Evolutionary conservation across 2,797 vertebrate species (phyloP).

Genomic region (Valencia hispanica): DNA sequence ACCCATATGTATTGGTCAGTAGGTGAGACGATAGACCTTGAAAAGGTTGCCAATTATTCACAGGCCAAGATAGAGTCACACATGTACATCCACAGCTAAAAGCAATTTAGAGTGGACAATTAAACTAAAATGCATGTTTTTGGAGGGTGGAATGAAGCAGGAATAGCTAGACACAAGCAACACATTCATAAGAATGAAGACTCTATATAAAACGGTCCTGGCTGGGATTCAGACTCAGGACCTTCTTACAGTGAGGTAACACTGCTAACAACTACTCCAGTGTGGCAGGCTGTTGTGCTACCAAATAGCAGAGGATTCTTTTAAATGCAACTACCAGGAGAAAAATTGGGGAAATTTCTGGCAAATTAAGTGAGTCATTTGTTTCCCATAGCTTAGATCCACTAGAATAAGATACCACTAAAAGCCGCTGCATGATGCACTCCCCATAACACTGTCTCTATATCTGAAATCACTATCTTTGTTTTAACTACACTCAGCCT

Average conservation of each 20-base stretch:
- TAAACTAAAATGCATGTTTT: background rate
- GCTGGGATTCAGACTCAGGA: background rate
- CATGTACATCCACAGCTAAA: background rate
- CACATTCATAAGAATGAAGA: background rate
- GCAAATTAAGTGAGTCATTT: conserved; percentile 47
- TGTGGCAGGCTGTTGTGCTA: too few relatives aligned
- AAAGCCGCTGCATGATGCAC: conserved; percentile 48
- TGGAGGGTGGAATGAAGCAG: background rate
- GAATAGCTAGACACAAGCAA: background rate
- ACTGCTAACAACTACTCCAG: background rate
- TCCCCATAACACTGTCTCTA: conserved; percentile 30
- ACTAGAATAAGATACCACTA: conserved; percentile 52
- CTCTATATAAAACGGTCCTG: background rate
- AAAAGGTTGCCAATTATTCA: background rate
- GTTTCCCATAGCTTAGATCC: conserved; percentile 51
- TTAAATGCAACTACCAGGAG: conserved; percentile 17
- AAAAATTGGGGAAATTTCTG: conserved; percentile 43
- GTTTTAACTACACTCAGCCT: conserved; percentile 32
- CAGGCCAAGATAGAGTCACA: background rate
- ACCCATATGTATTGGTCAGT: background rate
- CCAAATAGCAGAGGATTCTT: conserved; percentile 10
- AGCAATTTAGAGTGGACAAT: background rate
- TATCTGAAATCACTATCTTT: conserved; percentile 47
- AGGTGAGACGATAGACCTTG: background rate
- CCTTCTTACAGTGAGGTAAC: background rate